Percentiles rank a stretch among this genome's conserved stretches.
These are phyloP conservation scores for Sericinus montela DNA, from an alignment of 2,888 invertebrate species.

Conservation along the genomic window DNA sequence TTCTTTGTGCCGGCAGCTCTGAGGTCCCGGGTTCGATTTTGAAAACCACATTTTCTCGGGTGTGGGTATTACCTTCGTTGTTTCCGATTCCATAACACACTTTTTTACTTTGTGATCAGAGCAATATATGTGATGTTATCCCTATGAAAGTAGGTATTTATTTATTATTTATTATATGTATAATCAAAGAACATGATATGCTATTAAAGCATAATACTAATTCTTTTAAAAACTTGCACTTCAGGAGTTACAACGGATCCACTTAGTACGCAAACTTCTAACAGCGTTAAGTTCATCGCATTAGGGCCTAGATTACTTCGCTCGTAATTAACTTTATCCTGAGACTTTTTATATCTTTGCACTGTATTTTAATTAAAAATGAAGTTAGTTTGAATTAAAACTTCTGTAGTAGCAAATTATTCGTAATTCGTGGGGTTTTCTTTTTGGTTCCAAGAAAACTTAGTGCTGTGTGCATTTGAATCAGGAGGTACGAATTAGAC, in stretches of 20 bases:
- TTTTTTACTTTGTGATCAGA: no score
- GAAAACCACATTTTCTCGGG: no score
- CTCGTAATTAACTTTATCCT: conserved; percentile 13
- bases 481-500: no score
- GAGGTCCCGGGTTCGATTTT: no score
- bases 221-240: conserved; percentile 17
- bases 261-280: conserved; percentile 11
- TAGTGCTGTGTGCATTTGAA: no score
- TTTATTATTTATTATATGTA: no score
- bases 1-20: no score
- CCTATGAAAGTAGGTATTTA: no score
- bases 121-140: no score
- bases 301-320: conserved; percentile 14
- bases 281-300: conserved; percentile 18
- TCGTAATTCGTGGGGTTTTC: neutral
- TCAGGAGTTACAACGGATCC: conserved; percentile 5
- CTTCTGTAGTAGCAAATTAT: conserved; percentile 6
- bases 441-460: neutral
- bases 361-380: conserved; percentile 15
- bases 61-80: no score
- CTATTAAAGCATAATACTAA: conserved; percentile 11
- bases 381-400: conserved; percentile 14
- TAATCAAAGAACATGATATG: neutral
- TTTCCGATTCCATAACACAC: no score
- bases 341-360: conserved; percentile 16